Conservation (phyloP, 1,140 invertebrate species). For the Ceratosolen solmsi region DNA sequence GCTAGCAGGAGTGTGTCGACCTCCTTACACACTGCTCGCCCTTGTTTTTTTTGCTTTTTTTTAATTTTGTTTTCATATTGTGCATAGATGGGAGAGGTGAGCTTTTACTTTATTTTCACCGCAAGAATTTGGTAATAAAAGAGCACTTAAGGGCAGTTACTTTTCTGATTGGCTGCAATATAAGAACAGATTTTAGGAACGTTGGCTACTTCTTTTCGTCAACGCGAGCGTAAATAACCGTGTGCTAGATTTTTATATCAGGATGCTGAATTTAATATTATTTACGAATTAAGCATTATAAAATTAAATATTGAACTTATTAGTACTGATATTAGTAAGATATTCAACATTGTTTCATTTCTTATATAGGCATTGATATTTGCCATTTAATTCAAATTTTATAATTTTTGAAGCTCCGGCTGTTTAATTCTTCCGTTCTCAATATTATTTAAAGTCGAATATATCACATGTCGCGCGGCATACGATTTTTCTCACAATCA, state of each 20-base stretch:
- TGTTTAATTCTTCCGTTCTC: no score
- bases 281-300: neutral
- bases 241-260: neutral
- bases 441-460: no score
- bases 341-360: no score
- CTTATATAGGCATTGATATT: no score
- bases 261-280: neutral
- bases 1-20: constrained; percentile 17
- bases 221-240: neutral
- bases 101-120: constrained; percentile 44
- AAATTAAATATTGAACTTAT: no score
- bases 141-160: constrained; percentile 25
- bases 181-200: constrained; percentile 29
- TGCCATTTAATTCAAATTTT: no score
- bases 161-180: constrained; percentile 11
- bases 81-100: constrained; percentile 4
- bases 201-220: neutral
- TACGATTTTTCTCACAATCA: no score
- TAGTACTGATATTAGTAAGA: no score
- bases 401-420: no score
- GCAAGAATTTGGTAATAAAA: constrained; percentile 47
- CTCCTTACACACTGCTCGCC: constrained; percentile 8
- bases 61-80: neutral
- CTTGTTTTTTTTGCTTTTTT: neutral
- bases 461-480: no score